Base-by-base conservation (phyloP, 2,888 invertebrate species). In the Gnatocerus cornutus region DNA sequence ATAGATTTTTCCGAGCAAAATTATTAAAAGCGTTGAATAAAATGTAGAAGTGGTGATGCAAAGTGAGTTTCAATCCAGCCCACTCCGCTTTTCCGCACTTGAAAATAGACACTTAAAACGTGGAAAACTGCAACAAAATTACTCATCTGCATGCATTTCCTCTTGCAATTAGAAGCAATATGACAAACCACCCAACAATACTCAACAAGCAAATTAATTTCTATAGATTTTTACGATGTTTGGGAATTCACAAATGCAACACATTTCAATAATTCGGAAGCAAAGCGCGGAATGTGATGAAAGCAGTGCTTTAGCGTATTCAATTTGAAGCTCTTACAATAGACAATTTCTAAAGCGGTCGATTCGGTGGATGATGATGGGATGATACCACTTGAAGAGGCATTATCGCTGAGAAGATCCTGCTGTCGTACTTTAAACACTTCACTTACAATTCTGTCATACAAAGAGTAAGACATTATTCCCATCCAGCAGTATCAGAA, bases 291-390 rank as follows among this genome's bases (percentile, higher is more conserved):
- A 58, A 55, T 56, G 67, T 45, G 71, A 71, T 71, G 67, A 71
- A 71, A 71, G 71, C 71, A 41, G 27, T 66, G 56, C 70, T 74
- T 71, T 68, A 72, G 67, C 66, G 71, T 73, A 73, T 70, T 72
- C 73, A 73, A 74, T 73, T 76, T 74, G 68, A 73, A 71, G 73
- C 73, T 72, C 72, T 74, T 72, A 73, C 71, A 74, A 74, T 80
- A 80, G 80, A 79, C 78, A 78, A 80, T 79, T 77, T 79, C 76
- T 72, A 73, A 75, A 79, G 77, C 78, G 74, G 71, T 71, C 76
- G 75, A 75, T 71, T 77, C 75, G 75, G 69, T 74, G 76, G 72
- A 74, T 71, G 71, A 68, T 71, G 71, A 68, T 68, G 75, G 71
- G 76, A 77, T 76, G 78, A 75, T 75, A 71, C 74, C 70, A 74